Evolutionary conservation across 2,113 vertebrate species (phyloP).

Genomic region (Seriola aureovittata): DNA sequence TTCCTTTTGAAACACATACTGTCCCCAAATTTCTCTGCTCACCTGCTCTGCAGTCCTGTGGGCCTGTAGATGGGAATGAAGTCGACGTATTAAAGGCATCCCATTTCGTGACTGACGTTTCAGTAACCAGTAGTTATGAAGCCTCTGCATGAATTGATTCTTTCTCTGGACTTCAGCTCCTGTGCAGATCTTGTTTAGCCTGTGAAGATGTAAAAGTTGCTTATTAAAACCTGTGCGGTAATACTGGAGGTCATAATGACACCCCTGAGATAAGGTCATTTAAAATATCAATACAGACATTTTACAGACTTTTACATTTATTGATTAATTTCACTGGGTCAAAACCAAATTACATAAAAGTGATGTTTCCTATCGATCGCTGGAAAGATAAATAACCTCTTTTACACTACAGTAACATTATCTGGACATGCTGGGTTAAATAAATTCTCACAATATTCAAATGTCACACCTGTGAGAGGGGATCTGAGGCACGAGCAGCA

Average conservation of each 20-base stretch:
- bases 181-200: constrained; percentile 97
- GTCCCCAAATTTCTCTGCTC: background rate
- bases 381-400: background rate
- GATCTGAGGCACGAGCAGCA: constrained; percentile 93
- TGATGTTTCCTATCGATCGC: background rate
- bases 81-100: constrained; percentile 94
- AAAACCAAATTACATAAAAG: background rate
- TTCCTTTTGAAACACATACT: no score
- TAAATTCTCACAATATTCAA: constrained; percentile 19
- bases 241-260: background rate
- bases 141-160: constrained; percentile 97
- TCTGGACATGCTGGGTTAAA: background rate
- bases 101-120: constrained; percentile 97
- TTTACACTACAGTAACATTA: background rate
- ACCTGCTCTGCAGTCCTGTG: constrained; percentile 91
- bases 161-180: constrained; percentile 95
- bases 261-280: background rate
- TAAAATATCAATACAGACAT: background rate
- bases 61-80: constrained; percentile 94
- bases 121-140: constrained; percentile 98
- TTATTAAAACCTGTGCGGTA: background rate
- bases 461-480: constrained; percentile 92
- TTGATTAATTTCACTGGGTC: background rate
- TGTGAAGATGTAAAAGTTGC: constrained; percentile 64
- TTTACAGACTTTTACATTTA: no score